Percentiles rank a stretch among this genome's conserved stretches.
These are phyloP conservation scores for Virgularia gustaviana DNA, from an alignment of 92 coral and sea anemone species.

Conservation along the genomic window DNA sequence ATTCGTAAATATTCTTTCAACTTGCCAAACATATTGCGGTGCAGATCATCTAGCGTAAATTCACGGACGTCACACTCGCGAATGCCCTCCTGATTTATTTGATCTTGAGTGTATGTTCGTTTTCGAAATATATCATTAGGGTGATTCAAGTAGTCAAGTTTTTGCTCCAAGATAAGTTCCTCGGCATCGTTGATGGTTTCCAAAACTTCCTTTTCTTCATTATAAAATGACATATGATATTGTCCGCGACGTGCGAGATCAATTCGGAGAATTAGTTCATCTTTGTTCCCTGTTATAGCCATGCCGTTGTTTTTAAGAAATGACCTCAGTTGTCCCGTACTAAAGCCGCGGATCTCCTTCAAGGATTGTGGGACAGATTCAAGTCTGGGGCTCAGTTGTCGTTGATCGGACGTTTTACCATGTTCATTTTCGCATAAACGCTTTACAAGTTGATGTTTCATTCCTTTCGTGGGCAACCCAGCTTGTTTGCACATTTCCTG, in stretches of 20 bases:
- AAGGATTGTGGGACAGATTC: background rate
- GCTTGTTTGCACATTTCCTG: conserved; percentile 37
- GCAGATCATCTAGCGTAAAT: background rate
- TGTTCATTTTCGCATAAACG: background rate
- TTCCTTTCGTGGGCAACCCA: background rate
- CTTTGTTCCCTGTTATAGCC: conserved; percentile 1
- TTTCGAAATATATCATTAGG: background rate
- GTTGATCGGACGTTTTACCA: background rate
- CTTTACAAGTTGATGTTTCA: conserved; percentile 15
- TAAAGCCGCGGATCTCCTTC: background rate
- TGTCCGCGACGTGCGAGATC: background rate
- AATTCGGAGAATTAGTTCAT: conserved; percentile 8
- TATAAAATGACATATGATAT: conserved; percentile 4
- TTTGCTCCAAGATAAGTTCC: conserved; percentile 10
- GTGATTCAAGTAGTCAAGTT: conserved; percentile 5
- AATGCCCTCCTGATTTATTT: background rate
- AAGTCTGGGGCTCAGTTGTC: background rate
- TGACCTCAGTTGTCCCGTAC: background rate
- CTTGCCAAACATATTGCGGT: background rate
- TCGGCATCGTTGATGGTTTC: conserved; percentile 11
- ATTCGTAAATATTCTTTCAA: background rate
- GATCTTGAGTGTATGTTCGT: background rate
- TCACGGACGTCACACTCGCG: background rate
- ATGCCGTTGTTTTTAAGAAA: background rate
- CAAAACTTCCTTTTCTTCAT: conserved; percentile 1